Evolutionary conservation across 2,797 vertebrate species (phyloP).

Genomic region (Tokudaia muenninki): DNA sequence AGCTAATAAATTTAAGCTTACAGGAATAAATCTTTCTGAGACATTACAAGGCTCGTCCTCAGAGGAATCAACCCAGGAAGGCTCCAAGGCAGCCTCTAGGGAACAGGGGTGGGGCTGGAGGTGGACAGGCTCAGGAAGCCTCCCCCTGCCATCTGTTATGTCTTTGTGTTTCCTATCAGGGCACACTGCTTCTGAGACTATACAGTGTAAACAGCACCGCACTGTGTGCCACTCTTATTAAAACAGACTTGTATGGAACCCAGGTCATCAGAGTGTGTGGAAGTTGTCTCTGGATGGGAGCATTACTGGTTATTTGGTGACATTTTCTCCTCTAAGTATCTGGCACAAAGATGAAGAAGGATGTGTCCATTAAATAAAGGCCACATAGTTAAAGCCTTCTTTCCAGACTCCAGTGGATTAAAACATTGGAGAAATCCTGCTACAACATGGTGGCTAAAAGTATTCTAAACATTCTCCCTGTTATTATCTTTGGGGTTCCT

Average conservation of each 20-base stretch:
- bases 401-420: background rate
- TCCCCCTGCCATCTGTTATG: background rate
- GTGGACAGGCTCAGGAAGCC: background rate
- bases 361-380: background rate
- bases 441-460: background rate
- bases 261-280: background rate
- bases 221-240: background rate
- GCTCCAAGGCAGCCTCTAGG: background rate
- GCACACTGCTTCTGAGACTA: background rate
- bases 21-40: background rate
- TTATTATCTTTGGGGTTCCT: background rate
- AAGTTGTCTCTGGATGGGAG: background rate
- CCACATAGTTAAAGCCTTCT: background rate
- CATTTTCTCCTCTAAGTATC: background rate
- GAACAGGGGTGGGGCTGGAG: background rate
- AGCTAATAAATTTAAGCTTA: background rate
- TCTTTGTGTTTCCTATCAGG: background rate
- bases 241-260: background rate
- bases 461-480: background rate
- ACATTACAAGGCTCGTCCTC: background rate
- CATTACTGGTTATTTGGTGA: background rate
- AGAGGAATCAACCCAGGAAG: background rate
- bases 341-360: background rate
- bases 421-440: background rate
- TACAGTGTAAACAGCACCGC: background rate